Evolutionary conservation across 2,888 invertebrate genomes (phyloP).

Genomic region (Crocallis elinguaria): DNA sequence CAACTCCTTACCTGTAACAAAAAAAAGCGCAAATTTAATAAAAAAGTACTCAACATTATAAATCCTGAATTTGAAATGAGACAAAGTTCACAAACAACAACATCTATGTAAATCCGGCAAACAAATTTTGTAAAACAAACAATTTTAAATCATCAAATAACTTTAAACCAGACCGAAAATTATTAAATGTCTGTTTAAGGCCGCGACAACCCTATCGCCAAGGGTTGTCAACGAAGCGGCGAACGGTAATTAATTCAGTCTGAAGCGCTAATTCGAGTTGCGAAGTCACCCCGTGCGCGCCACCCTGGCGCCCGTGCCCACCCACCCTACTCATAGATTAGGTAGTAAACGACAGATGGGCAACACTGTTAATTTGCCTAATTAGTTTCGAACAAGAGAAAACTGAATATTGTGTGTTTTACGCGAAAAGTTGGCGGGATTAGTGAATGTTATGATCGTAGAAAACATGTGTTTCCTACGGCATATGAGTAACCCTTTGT

Average conservation of each 20-base stretch:
- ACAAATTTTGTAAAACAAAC: slow-evolving; percentile 26
- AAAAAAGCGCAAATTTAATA: slow-evolving; percentile 14
- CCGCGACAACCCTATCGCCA: slow-evolving; percentile 37
- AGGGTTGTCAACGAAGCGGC: slow-evolving; percentile 67
- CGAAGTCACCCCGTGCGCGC: slow-evolving; percentile 53
- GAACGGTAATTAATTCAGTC: slow-evolving; percentile 74
- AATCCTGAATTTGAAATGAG: background rate
- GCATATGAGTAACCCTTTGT: background rate
- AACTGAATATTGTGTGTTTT: slow-evolving; percentile 2
- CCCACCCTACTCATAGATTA: slow-evolving; percentile 42
- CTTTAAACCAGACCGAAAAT: slow-evolving; percentile 30
- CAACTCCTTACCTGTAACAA: slow-evolving; percentile 45
- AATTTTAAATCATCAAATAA: slow-evolving; percentile 25
- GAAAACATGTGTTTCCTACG: slow-evolving; percentile 3
- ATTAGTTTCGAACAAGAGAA: slow-evolving; percentile 16
- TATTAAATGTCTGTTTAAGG: slow-evolving; percentile 31
- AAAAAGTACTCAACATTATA: background rate
- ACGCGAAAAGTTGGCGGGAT: slow-evolving; percentile 8
- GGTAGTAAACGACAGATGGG: slow-evolving; percentile 35
- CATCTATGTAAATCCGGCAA: slow-evolving; percentile 9
- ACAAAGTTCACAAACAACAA: background rate
- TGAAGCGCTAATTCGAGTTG: slow-evolving; percentile 74
- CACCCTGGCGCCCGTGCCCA: slow-evolving; percentile 29
- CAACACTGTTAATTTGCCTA: slow-evolving; percentile 16
- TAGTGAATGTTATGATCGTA: slow-evolving; percentile 9